Base-by-base conservation (phyloP, 2,113 vertebrate species). In the Rhineura floridana region DNA sequence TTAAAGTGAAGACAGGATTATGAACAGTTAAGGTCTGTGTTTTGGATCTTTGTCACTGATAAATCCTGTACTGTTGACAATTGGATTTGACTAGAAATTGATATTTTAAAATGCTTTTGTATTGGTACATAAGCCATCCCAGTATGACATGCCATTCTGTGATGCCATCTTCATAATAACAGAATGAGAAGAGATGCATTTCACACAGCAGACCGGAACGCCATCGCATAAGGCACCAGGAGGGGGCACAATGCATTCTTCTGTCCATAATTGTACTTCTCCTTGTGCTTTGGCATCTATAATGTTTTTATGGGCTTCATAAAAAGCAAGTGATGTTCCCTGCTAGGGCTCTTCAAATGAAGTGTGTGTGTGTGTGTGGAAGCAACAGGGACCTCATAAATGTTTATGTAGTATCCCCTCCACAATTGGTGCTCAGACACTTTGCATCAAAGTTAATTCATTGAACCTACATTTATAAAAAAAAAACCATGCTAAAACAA, bases 31-130 rank as follows among this genome's bases (percentile, higher is more conserved):
- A 90, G 70, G 25, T 92, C 52, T 83, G 28, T 80, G 65, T 42
- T 1, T 0, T 23, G 82, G 83, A 42, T 90, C n/a, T 15, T 82
- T 42, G 72, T 84, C 73, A 42, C 44, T 85, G 81, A 50, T 21
- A 65, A n/a, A 62, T 83, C 48, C 10, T 92, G 81, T 90, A 19
- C 39, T 86, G 87, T 83, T 89, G 88, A 25, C 48, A 48, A 52
- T 63, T 0, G 0, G 11, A 33, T 15, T 55, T 82, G 70, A 87
- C 42, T 84, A 10, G 36, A 33, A 1, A 81, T 42, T 0, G 1
- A 44, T 33, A 69, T 83, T 80, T 85, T 83, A 80, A 81, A 91
- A 80, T 69, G 70, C 77, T 91, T 46, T 89, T 55, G 42, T 75
- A 50, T 81, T 83, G 79, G 87, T 91, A 70, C 78, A 85, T 89